Conservation (phyloP, 2,888 invertebrate genomes). For the Mythimna impura region DNA sequence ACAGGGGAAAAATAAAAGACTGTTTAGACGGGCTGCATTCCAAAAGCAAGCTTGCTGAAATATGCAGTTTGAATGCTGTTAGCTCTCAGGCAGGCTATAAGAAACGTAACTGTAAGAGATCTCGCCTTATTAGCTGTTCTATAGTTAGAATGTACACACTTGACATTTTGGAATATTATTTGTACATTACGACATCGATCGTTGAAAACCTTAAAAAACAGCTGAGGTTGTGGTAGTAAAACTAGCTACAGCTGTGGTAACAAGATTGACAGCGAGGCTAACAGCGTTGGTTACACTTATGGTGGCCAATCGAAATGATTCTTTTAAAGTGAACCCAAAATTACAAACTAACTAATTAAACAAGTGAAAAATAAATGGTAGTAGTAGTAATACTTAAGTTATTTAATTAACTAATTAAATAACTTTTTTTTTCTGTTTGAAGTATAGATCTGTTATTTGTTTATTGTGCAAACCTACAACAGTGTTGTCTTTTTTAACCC, state of each 20-base stretch:
- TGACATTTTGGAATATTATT: neutral
- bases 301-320: neutral
- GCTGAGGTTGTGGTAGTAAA: neutral
- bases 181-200: neutral
- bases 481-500: too few relatives aligned
- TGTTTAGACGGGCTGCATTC: constrained; percentile 30
- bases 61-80: constrained; percentile 26
- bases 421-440: too few relatives aligned
- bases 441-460: too few relatives aligned
- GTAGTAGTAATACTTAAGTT: too few relatives aligned
- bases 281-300: neutral
- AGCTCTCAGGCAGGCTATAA: constrained; percentile 21
- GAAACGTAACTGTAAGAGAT: constrained; percentile 39
- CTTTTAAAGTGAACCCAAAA: neutral
- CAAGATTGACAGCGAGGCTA: neutral
- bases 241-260: neutral
- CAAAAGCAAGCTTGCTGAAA: constrained; percentile 6
- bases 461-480: too few relatives aligned
- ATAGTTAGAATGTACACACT: neutral
- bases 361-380: too few relatives aligned
- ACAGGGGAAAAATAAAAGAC: constrained; percentile 12
- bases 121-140: neutral
- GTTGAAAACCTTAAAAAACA: neutral
- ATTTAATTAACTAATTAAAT: too few relatives aligned
- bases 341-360: too few relatives aligned